Base-by-base conservation (phyloP, 1,140 invertebrate species). In the Hyles vespertilio region DNA sequence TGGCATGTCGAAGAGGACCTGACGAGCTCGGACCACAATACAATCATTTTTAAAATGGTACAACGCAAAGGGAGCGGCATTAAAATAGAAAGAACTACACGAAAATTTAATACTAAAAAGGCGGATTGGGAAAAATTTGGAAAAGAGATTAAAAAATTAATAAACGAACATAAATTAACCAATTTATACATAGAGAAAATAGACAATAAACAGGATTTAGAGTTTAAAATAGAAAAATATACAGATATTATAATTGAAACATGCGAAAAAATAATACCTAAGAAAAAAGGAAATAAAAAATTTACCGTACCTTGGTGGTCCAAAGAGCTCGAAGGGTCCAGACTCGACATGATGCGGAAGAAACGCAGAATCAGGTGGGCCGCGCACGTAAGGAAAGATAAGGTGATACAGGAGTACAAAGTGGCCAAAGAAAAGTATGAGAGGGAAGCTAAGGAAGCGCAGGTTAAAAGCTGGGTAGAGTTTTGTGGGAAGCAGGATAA, bases 301-400 rank as follows among this genome's bases (percentile, higher is more conserved):
- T n/a, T 34, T 33, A 51, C 10, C 32, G 9, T 51, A n/a, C 51
- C 51, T 3, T 51, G 51, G 51, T 51, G 51, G 51, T 10, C 51
- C 32, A 32, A 6, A 4, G 51, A 51, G n/a, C 22, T 51, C 5
- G 3, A 51, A 51, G 32, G 10, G 3, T 3, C 10, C 6, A 5
- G 32, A 34, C 5, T 3, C 9, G 32, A 33, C 32, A 22, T 22
- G 22, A 22, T 22, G 22, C 22, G 22, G 4, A 51, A 5, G 32
- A 51, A 36, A 9, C 22, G 51, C 3, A 5, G 51, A 3, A 51
- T 51, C n/a, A 12, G 51, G 5, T 33, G 22, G 5, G 51, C 51
- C 3, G 51, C 51, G 10, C 51, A 32, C 2, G 32, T 10, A 3
- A 33, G 51, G 8, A 51, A 11, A 11, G 3, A 3, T 10, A 10